Conservation (phyloP, 2,888 invertebrate species). For the Harpalus rufipes region DNA sequence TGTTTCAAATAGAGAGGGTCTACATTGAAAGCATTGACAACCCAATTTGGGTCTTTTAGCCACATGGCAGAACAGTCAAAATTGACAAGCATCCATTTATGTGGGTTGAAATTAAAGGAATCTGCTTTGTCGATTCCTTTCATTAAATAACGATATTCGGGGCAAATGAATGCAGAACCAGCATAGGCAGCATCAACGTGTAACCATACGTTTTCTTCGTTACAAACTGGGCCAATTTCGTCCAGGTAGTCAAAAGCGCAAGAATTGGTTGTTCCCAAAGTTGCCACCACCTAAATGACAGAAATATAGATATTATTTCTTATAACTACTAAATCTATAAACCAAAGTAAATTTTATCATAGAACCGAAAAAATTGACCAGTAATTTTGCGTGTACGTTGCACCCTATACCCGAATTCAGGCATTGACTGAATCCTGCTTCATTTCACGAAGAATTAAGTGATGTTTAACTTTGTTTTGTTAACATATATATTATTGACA, state of each 20-base stretch:
- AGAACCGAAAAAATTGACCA: too few species aligned
- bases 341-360: too few species aligned
- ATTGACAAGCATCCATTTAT: conserved; percentile 99
- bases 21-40: conserved; percentile 97
- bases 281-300: conserved; percentile 85
- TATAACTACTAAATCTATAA: too few species aligned
- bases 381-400: too few species aligned
- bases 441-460: too few species aligned
- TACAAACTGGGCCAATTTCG: conserved; percentile 95
- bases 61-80: conserved; percentile 99
- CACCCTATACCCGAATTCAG: too few species aligned
- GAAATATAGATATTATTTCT: too few species aligned
- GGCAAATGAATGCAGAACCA: conserved; percentile 97
- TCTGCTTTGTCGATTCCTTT: conserved; percentile 93
- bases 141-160: conserved; percentile 95
- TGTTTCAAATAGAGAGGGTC: conserved; percentile 98
- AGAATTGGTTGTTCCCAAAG: conserved; percentile 97
- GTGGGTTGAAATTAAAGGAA: conserved; percentile 99
- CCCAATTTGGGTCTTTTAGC: conserved; percentile 92
- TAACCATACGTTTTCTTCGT: conserved; percentile 87
- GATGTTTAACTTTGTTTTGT: too few species aligned
- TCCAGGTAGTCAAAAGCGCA: conserved; percentile 95
- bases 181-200: conserved; percentile 99
- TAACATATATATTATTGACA: too few species aligned
- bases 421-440: too few species aligned